Evolutionary conservation across 2,113 vertebrate species (phyloP).

Genomic region (Natator depressus): DNA sequence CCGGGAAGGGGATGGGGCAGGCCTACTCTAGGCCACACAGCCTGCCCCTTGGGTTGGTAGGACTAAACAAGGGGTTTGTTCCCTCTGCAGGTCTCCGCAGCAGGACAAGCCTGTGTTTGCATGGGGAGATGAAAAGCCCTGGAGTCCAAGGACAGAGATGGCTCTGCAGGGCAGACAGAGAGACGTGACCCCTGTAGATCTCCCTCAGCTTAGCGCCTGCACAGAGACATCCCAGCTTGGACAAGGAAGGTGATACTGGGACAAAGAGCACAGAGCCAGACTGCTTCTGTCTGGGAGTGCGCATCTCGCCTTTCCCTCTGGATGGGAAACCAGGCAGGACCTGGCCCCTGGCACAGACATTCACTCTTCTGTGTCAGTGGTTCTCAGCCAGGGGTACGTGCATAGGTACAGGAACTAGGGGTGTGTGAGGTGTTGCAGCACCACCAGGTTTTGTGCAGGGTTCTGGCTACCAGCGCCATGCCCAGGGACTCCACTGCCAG

Average conservation of each 20-base stretch:
- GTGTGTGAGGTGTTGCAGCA: too few relatives aligned
- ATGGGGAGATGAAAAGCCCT: background rate
- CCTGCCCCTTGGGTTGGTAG: background rate
- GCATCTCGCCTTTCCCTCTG: background rate
- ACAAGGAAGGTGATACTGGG: slow-evolving; percentile 1
- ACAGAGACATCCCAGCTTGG: background rate
- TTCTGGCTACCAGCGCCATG: too few relatives aligned
- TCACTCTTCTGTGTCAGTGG: background rate
- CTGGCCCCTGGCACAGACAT: background rate
- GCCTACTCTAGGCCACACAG: background rate
- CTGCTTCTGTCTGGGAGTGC: background rate
- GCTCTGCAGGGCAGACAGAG: background rate
- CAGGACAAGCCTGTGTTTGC: background rate
- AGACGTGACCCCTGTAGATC: background rate
- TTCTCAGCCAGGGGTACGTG: too few relatives aligned
- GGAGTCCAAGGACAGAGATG: background rate
- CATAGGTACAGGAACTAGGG: too few relatives aligned
- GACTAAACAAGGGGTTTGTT: background rate
- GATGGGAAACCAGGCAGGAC: background rate
- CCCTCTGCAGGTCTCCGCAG: background rate
- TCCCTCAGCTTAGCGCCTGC: background rate
- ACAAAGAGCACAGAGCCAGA: background rate
- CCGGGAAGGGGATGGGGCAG: background rate
- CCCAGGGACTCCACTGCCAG: too few relatives aligned
- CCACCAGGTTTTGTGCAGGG: too few relatives aligned